Evolutionary conservation across 1,140 invertebrate genomes (phyloP).

Genomic region (Cataglyphis hispanica): DNA sequence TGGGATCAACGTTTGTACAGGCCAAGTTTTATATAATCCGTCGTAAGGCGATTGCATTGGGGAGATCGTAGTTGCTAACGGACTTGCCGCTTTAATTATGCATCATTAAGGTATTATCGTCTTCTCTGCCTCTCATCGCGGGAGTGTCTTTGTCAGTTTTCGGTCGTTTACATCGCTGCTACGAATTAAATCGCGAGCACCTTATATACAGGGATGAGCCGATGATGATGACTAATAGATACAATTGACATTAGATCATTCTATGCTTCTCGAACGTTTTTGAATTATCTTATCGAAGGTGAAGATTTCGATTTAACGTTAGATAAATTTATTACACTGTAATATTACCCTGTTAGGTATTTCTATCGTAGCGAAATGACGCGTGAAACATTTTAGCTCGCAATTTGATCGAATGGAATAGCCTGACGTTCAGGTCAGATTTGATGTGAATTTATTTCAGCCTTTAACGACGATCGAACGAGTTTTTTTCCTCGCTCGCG

Average conservation of each 20-base stretch:
- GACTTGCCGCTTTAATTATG: conserved; percentile 50
- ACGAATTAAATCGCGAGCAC: conserved; percentile 4
- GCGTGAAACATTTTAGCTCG: neutral
- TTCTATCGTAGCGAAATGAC: conserved; percentile 1
- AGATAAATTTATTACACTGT: too few relatives aligned
- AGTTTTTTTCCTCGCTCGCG: neutral
- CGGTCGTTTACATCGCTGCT: neutral
- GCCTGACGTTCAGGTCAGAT: conserved; percentile 8
- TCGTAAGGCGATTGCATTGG: conserved; percentile 41
- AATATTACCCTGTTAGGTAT: neutral
- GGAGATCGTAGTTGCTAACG: neutral
- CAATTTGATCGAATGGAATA: neutral
- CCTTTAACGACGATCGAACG: conserved; percentile 27
- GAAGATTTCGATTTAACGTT: neutral
- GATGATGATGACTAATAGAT: neutral
- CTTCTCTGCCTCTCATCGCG: neutral
- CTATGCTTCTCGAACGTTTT: neutral
- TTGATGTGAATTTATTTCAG: conserved; percentile 12
- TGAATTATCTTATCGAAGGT: neutral
- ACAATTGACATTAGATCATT: neutral
- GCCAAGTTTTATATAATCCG: conserved; percentile 56
- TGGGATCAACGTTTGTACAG: conserved; percentile 54
- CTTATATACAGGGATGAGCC: too few relatives aligned
- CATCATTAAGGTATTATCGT: conserved; percentile 29
- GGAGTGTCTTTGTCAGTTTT: neutral